Percentiles rank a stretch among this genome's conserved stretches.
Evolutionary conservation across 2,797 vertebrate genomes (phyloP).

Genomic region (Cyclura pinguis): DNA sequence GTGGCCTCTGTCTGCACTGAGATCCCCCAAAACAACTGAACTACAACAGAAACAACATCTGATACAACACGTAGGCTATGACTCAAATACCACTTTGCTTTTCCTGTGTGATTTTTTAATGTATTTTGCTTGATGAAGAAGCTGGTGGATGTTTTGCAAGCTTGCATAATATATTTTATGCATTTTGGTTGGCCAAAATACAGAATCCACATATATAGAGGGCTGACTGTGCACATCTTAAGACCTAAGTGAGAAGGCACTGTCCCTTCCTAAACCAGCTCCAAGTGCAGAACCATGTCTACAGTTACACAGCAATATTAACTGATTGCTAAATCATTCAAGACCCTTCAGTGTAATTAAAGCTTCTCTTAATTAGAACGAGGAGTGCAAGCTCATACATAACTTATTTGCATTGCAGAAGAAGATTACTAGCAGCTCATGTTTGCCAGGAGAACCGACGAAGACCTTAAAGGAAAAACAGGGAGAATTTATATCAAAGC

Average conservation of each 20-base stretch:
- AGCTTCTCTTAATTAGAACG: background rate
- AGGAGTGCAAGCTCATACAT: background rate
- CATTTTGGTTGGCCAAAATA: no score
- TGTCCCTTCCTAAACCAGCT: fast-evolving
- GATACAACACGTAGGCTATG: no score
- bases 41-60: no score
- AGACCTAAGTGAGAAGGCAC: background rate
- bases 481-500: background rate
- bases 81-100: no score
- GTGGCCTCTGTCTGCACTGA: no score
- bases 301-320: background rate
- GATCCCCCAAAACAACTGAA: no score
- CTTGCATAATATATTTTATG: no score
- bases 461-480: constrained; percentile 10
- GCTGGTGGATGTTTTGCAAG: no score
- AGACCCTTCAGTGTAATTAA: background rate
- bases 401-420: background rate
- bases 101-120: no score
- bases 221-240: background rate
- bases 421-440: background rate
- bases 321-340: background rate
- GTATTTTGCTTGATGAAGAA: no score
- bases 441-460: background rate
- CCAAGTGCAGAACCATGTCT: background rate
- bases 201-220: no score